Percentiles rank a stretch among this genome's conserved stretches.
phyloP scores from a whole-genome alignment of 2,113 vertebrate species.

The Shinisaurus crocodilurus region DNA sequence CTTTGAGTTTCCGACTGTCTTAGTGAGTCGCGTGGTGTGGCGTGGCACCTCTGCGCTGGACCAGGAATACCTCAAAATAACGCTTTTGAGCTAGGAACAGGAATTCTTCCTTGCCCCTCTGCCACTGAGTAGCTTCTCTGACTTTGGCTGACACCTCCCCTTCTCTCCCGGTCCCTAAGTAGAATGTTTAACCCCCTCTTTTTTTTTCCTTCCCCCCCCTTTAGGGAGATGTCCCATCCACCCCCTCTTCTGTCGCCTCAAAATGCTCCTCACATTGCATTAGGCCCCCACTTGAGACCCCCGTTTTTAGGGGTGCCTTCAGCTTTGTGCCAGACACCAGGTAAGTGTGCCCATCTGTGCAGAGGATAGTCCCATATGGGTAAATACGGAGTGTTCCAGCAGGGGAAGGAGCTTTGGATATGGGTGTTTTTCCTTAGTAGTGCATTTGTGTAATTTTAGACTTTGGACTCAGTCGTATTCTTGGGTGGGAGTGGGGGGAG shows the following conservation, averaged over 20 bases:
- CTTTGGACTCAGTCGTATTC: no score
- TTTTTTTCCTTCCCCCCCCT: constrained; percentile 32
- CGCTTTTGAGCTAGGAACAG: background rate
- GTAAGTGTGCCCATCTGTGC: constrained; percentile 69
- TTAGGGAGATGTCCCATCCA: constrained; percentile 92
- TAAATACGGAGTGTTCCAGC: background rate
- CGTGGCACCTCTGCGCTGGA: background rate
- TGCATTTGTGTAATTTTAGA: no score
- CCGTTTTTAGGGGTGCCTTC: constrained; percentile 94
- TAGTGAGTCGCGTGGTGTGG: background rate
- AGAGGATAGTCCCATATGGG: background rate
- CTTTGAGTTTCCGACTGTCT: background rate
- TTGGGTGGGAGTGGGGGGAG: no score
- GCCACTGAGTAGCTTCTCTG: background rate
- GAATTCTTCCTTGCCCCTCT: background rate
- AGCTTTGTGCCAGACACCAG: constrained; percentile 93
- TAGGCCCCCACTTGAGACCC: constrained; percentile 94
- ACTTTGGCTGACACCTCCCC: background rate
- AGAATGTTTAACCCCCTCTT: background rate
- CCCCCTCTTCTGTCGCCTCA: constrained; percentile 92
- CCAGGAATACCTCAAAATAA: background rate
- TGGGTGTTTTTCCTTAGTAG: background rate
- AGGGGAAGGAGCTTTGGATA: accelerated
- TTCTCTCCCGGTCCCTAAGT: no score
- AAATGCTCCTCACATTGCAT: constrained; percentile 91